Base-by-base conservation (phyloP, 2,797 vertebrate genomes). In the Smutsia gigantea region DNA sequence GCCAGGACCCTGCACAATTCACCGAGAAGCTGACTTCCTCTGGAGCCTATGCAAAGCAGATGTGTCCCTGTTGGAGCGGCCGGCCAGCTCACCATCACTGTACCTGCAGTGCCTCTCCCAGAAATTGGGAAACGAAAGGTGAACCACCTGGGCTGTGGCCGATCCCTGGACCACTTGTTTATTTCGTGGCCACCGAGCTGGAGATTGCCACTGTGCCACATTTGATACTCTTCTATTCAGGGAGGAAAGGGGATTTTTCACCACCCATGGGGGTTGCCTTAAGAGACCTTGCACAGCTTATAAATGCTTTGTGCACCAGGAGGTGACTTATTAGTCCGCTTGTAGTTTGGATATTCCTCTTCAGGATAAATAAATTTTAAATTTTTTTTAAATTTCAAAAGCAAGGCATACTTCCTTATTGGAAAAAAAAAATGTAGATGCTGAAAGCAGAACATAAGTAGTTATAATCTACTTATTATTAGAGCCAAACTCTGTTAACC, bases 11-110 rank as follows among this genome's bases (percentile, higher is more conserved):
- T 39, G 4, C 64, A 95, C 59, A 13, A 95, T 99, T 49, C 99
- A 99, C 2, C 97, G 81, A 17, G 99, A 99, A 68, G 99, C 99
- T 19, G 99, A 99, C 78, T 87, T 99, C 90, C 99, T 99, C 95
- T 99, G 99, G 99, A 99, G 99, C 98, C 98, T 99, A 87, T 99
- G 99, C 97, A 99, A 97, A 95, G 99, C 99, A 1, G 96, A 98
- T 17, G 99, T 98, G 46, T 64, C 94, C 55, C 96, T 98, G 21
- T 97, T 99, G 83, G 97, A 98, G 95, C 93, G 57, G 31, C 55
- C 85, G 14, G 34, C 97, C 10, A 93, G 98, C 86, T 90, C 97
- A 0, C 93, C 87, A 0, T 99, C 99, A 0, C 59, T 98, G 46
- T 99, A 99, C 95, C 98, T 99, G 64, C 98, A 77, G 82, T 97